phyloP scores from a whole-genome alignment of 2,797 vertebrate genomes.

The Poeciliopsis infans region DNA sequence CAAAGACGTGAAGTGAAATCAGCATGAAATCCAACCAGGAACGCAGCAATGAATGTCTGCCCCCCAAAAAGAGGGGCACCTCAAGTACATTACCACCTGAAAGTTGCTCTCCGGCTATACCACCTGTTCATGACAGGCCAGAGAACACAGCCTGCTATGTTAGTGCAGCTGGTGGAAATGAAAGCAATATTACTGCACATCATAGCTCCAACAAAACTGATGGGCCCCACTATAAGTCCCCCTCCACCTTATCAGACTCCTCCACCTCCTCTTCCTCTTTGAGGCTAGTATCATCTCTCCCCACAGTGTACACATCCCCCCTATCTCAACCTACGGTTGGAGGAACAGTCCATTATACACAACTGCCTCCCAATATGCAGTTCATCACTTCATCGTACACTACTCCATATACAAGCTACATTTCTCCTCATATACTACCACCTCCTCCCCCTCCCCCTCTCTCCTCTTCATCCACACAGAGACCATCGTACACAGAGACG shows the following conservation, averaged over 20 bases:
- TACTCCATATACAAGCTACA: conserved; percentile 90
- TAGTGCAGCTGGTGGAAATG: conserved; percentile 80
- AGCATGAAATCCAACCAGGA: conserved; percentile 98
- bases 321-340: conserved; percentile 84
- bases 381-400: conserved; percentile 91
- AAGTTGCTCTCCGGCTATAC: conserved; percentile 79
- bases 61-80: conserved; percentile 96
- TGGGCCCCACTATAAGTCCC: conserved; percentile 87
- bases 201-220: conserved; percentile 76
- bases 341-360: conserved; percentile 89
- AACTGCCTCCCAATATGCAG: conserved; percentile 92
- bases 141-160: conserved; percentile 95
- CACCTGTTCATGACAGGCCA: conserved; percentile 85
- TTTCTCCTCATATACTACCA: conserved; percentile 90
- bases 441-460: conserved; percentile 84
- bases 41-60: conserved; percentile 98
- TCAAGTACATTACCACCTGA: conserved; percentile 89
- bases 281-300: conserved; percentile 85
- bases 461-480: conserved; percentile 84
- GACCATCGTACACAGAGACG: conserved; percentile 65
- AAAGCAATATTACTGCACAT: conserved; percentile 72
- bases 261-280: conserved; percentile 78
- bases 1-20: conserved; percentile 55
- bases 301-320: conserved; percentile 87
- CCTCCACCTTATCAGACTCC: conserved; percentile 83